Conservation (phyloP, 2,797 vertebrate genomes). For the Hozukius guyotensis region DNA sequence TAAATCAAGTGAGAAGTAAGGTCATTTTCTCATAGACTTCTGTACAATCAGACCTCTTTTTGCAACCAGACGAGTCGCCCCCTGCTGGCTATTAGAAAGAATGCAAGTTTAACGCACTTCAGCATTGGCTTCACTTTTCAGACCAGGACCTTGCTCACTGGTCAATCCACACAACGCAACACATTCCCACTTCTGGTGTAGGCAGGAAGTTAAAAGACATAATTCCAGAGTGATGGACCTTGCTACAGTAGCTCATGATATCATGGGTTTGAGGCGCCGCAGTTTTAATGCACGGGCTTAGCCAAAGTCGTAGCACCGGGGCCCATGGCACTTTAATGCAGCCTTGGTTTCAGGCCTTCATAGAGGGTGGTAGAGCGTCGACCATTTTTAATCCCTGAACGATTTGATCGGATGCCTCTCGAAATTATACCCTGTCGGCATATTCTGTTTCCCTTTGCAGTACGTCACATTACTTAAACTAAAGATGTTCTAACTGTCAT, state of each 20-base stretch:
- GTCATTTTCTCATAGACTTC: too few species aligned
- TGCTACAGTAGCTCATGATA: neutral
- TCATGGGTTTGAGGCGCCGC: neutral
- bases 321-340: too few species aligned
- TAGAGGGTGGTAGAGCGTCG: neutral
- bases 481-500: slow-evolving; percentile 7
- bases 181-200: neutral
- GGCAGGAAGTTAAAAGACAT: neutral
- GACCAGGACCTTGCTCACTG: too few species aligned
- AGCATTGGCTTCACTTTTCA: too few species aligned
- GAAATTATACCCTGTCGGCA: slow-evolving; percentile 1
- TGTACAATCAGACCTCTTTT: too few species aligned
- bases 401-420: neutral
- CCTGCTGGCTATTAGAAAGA: too few species aligned
- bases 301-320: too few species aligned
- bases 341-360: neutral
- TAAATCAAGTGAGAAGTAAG: too few species aligned
- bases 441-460: neutral
- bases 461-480: neutral
- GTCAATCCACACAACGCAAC: too few species aligned
- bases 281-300: too few species aligned
- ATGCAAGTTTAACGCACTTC: too few species aligned
- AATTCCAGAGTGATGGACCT: neutral
- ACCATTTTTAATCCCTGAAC: neutral
- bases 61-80: too few species aligned